phyloP scores from a whole-genome alignment of 2,797 vertebrate genomes.

The Fundulus diaphanus region DNA sequence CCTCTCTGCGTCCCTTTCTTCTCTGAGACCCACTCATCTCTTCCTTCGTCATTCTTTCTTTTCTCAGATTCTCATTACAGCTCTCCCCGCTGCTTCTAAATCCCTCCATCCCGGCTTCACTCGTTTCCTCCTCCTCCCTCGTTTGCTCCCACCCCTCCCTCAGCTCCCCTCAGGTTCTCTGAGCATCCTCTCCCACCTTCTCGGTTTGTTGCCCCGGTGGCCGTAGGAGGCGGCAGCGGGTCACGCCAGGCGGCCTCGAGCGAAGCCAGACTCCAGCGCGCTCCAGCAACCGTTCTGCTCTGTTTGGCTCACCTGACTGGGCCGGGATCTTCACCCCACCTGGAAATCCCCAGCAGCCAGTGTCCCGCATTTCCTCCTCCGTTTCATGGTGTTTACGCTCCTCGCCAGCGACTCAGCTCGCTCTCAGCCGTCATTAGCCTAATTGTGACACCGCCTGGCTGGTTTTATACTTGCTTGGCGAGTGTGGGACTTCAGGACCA shows the following conservation, averaged over 20 bases:
- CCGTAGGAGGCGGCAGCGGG: conserved; percentile 47
- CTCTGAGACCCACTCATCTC: conserved; percentile 7
- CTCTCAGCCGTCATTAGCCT: conserved; percentile 64
- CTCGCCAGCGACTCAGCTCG: conserved; percentile 38
- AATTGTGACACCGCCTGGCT: conserved; percentile 58
- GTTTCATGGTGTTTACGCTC: conserved; percentile 52
- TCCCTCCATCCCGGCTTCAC: conserved; percentile 38
- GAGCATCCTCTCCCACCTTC: conserved; percentile 1
- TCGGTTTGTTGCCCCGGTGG: too few species aligned
- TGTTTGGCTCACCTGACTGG: conserved; percentile 71
- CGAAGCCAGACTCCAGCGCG: conserved; percentile 31
- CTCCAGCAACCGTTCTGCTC: conserved; percentile 69
- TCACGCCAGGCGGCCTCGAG: conserved; percentile 50
- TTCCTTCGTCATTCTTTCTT: conserved; percentile 5
- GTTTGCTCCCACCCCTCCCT: conserved; percentile 15
- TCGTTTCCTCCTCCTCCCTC: conserved; percentile 31
- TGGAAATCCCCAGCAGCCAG: conserved; percentile 26
- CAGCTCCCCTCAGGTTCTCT: conserved; percentile 25
- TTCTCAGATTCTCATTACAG: conserved; percentile 24
- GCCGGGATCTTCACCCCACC: conserved; percentile 41
- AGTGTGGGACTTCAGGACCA: conserved; percentile 39
- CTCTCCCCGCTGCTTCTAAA: conserved; percentile 32
- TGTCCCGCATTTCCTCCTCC: conserved; percentile 27
- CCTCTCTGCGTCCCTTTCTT: background rate
- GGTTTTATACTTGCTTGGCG: conserved; percentile 39